Percentiles rank a stretch among this genome's conserved stretches.
These are phyloP conservation scores for Pseudomyrmex dendroicus DNA, from an alignment of 1,140 invertebrate genomes.

Conservation along the genomic window DNA sequence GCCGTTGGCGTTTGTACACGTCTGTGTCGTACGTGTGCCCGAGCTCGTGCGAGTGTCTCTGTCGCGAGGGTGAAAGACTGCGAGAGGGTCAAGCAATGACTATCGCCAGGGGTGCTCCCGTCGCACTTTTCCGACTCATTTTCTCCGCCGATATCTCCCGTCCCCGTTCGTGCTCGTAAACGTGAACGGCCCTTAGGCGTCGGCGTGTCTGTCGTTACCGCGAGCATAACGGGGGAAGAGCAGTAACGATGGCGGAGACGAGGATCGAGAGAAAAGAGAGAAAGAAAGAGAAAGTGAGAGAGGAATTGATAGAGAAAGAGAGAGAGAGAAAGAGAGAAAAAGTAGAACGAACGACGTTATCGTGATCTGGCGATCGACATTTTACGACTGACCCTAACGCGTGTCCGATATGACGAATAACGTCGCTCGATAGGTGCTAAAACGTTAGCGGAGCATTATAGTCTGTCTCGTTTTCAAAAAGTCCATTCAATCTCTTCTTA, in stretches of 20 bases:
- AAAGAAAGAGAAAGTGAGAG: constrained; percentile 33
- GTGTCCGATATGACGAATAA: constrained; percentile 65
- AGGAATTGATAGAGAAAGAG: not conserved
- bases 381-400: constrained; percentile 70
- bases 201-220: constrained; percentile 73
- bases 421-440: constrained; percentile 33
- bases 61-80: constrained; percentile 56
- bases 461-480: constrained; percentile 26
- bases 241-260: constrained; percentile 66
- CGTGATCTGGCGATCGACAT: constrained; percentile 64
- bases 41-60: constrained; percentile 12
- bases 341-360: constrained; percentile 65
- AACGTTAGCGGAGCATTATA: constrained; percentile 32
- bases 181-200: constrained; percentile 80
- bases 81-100: constrained; percentile 75
- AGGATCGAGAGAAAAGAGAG: constrained; percentile 12
- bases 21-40: not conserved
- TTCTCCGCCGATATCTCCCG: constrained; percentile 75
- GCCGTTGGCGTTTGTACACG: constrained; percentile 50
- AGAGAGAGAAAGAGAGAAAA: constrained; percentile 14
- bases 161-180: constrained; percentile 76
- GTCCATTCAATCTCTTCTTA: constrained; percentile 10
- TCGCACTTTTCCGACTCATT: constrained; percentile 80
- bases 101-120: constrained; percentile 73
- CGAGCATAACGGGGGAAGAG: constrained; percentile 68